These are phyloP conservation scores for Theretra japonica DNA, from an alignment of 2,888 invertebrate genomes.

Conservation along the genomic window DNA sequence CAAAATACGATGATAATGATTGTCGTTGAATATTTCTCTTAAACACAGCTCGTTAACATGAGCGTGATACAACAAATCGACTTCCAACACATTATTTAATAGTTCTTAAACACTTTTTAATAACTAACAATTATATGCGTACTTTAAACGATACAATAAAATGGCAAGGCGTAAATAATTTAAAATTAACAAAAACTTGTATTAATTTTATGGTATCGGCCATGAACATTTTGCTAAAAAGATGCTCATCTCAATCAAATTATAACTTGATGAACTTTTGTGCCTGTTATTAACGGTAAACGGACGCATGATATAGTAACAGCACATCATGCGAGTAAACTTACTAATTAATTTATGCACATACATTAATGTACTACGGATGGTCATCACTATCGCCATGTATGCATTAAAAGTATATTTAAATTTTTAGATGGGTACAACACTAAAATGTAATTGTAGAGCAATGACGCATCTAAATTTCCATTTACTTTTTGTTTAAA, in stretches of 20 bases:
- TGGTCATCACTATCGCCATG: not conserved
- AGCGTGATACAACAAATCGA: too few species aligned
- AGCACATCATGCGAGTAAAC: not conserved
- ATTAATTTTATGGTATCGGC: not conserved
- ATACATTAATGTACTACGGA: not conserved
- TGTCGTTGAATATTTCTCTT: too few species aligned
- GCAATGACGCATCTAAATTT: not conserved
- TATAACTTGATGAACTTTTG: not conserved
- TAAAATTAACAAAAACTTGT: not conserved
- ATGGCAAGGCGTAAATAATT: not conserved
- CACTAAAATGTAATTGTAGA: not conserved
- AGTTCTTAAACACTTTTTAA: not conserved
- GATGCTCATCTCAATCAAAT: not conserved
- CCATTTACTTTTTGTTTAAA: too few species aligned
- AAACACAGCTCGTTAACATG: too few species aligned
- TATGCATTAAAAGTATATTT: not conserved
- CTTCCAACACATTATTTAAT: too few species aligned
- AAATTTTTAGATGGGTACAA: not conserved
- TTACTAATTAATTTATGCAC: conserved; percentile 12
- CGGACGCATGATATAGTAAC: not conserved
- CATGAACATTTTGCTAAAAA: not conserved
- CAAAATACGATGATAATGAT: too few species aligned
- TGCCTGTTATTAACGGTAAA: conserved; percentile 4
- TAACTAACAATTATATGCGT: not conserved
- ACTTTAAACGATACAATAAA: not conserved